Evolutionary conservation across 2,888 invertebrate species (phyloP).

Genomic region (Bimastos eiseni): DNA sequence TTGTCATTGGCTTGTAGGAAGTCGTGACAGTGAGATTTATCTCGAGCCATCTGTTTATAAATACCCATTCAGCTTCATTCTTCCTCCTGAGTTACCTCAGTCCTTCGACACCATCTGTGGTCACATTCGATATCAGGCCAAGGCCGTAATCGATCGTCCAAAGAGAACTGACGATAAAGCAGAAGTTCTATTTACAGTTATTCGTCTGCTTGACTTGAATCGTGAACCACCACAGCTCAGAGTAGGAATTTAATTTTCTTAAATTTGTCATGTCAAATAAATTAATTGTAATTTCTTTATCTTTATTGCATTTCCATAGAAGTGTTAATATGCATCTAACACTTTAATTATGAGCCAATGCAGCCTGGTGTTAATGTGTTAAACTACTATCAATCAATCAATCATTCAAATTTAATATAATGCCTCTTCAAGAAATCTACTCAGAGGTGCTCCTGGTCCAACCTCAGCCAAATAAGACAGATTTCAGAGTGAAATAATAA

Average conservation of each 20-base stretch:
- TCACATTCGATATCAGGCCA: neutral
- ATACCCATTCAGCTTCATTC: neutral
- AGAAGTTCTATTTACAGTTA: neutral
- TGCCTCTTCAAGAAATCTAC: too few species aligned
- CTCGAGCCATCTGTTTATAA: neutral
- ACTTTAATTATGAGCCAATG: too few species aligned
- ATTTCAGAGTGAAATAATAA: too few species aligned
- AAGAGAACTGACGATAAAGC: neutral
- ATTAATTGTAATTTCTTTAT: neutral
- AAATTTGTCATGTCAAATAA: neutral
- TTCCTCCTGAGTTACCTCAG: neutral
- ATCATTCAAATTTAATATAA: too few species aligned
- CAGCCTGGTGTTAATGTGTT: too few species aligned
- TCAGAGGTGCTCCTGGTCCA: too few species aligned
- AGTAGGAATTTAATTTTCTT: neutral
- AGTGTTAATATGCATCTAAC: too few species aligned
- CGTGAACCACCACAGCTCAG: neutral
- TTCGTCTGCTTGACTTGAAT: neutral
- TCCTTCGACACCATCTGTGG: neutral
- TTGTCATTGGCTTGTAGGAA: neutral
- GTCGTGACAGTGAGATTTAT: neutral
- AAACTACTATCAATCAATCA: too few species aligned
- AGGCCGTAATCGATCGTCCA: constrained; percentile 3
- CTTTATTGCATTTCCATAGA: neutral
- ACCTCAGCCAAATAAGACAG: too few species aligned